A percentile compares a stretch with the other conserved stretches of the same genome.
phyloP scores from a whole-genome alignment of 2,888 invertebrate species.

The Cenopis cana region DNA sequence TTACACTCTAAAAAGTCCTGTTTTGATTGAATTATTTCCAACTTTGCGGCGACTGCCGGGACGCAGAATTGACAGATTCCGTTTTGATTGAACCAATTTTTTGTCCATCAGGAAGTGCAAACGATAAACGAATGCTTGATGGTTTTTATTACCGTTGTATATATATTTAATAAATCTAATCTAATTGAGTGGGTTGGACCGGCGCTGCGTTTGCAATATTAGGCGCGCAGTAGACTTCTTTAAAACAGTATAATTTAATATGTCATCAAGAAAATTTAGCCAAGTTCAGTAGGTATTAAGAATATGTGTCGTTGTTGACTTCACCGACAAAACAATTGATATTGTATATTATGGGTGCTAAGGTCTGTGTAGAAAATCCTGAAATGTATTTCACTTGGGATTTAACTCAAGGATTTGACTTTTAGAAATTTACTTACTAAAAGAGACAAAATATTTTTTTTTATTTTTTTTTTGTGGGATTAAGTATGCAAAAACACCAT shows the following conservation, averaged over 20 bases:
- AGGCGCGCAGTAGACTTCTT: slow-evolving; percentile 9
- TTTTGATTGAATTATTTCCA: slow-evolving; percentile 27
- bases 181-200: slow-evolving; percentile 33
- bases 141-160: slow-evolving; percentile 35
- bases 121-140: slow-evolving; percentile 32
- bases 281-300: too few species aligned
- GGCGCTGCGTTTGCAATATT: slow-evolving; percentile 37
- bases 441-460: too few species aligned
- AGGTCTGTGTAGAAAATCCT: too few species aligned
- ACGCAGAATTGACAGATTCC: slow-evolving; percentile 31
- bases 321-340: too few species aligned
- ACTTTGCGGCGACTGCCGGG: slow-evolving; percentile 28
- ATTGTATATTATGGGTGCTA: too few species aligned
- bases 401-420: too few species aligned
- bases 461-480: too few species aligned
- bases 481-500: too few species aligned
- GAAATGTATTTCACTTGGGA: too few species aligned
- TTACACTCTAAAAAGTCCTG: slow-evolving; percentile 20
- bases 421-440: too few species aligned
- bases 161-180: slow-evolving; percentile 38
- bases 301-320: too few species aligned
- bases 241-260: slow-evolving; percentile 11
- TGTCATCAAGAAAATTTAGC: background rate
- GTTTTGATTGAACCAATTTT: slow-evolving; percentile 41
- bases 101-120: slow-evolving; percentile 31